These are phyloP conservation scores for Calidris pugnax DNA, from an alignment of 2,113 vertebrate genomes.

Conservation along the genomic window DNA sequence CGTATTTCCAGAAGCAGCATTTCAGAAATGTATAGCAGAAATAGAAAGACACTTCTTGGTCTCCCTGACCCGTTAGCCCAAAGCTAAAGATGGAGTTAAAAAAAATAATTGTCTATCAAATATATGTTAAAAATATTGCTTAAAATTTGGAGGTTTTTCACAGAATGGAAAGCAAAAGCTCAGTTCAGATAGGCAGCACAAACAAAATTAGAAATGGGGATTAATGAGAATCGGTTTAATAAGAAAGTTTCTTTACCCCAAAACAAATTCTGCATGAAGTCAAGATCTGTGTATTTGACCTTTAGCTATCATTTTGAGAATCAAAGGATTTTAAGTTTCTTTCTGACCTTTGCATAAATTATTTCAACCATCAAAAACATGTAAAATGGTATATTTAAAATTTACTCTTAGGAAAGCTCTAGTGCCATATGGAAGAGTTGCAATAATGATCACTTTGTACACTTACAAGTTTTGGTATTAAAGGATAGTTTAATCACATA, in stretches of 20 bases:
- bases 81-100: background rate
- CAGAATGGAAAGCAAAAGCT: background rate
- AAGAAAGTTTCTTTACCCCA: background rate
- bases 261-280: background rate
- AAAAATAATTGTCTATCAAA: background rate
- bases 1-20: rapidly evolving
- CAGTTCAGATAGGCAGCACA: background rate
- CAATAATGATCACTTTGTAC: background rate
- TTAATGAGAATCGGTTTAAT: background rate
- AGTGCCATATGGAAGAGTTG: background rate
- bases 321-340: background rate
- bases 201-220: background rate
- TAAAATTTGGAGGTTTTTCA: background rate
- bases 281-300: background rate
- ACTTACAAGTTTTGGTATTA: background rate
- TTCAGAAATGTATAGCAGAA: background rate
- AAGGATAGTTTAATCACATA: background rate
- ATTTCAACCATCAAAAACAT: background rate
- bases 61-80: background rate
- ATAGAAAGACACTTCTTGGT: rapidly evolving
- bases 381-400: background rate
- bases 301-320: background rate
- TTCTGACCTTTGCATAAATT: background rate
- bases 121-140: background rate
- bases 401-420: background rate